A percentile compares a stretch with the other conserved stretches of the same genome.
These are phyloP conservation scores for Cassiopea andromeda DNA, from an alignment of 30 jellyfish, hydroid and myxozoan species.

Conservation along the genomic window DNA sequence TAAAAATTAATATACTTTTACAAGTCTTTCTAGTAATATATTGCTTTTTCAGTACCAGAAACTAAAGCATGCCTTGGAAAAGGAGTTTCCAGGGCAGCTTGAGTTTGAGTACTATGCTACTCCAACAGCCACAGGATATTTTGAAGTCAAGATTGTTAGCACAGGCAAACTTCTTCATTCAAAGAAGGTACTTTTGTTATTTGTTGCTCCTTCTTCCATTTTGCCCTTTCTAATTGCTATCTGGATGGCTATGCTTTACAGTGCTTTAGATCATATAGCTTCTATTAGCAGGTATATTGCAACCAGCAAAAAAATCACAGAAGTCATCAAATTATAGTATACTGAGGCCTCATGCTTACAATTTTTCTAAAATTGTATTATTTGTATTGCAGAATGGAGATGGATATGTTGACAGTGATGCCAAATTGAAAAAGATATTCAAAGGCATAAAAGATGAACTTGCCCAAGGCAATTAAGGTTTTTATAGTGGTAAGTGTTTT, in stretches of 20 bases:
- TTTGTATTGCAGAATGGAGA: slow-evolving; percentile 80
- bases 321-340: no score
- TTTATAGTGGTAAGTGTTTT: not conserved
- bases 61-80: slow-evolving; percentile 62
- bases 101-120: slow-evolving; percentile 60
- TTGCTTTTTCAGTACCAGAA: slow-evolving; percentile 37
- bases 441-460: slow-evolving; percentile 74
- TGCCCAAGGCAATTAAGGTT: not conserved
- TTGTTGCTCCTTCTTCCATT: not conserved
- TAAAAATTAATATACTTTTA: no score
- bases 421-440: slow-evolving; percentile 68
- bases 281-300: no score
- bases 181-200: slow-evolving; percentile 57
- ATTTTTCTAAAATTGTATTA: not conserved
- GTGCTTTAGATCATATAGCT: no score
- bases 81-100: slow-evolving; percentile 67
- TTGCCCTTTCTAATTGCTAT: not conserved
- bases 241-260: no score
- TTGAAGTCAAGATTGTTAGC: slow-evolving; percentile 71
- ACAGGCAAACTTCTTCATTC: slow-evolving; percentile 81
- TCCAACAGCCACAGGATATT: slow-evolving; percentile 74
- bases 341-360: no score
- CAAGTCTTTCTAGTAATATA: not conserved
- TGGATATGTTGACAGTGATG: slow-evolving; percentile 85
- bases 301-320: no score